phyloP scores from a whole-genome alignment of 1,140 invertebrate species.

The Platyura marginata region DNA sequence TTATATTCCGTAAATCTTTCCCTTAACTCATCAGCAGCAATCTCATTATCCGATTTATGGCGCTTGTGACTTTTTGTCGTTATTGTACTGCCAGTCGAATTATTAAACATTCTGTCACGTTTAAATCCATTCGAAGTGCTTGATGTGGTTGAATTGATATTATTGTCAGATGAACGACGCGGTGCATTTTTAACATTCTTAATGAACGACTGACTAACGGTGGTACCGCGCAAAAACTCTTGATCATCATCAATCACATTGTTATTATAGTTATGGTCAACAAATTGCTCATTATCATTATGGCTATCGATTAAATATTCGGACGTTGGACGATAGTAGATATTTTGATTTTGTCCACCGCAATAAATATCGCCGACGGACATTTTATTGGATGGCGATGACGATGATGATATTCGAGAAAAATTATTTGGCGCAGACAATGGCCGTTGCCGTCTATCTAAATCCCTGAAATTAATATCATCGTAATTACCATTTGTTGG shows the following conservation, averaged over 20 bases:
- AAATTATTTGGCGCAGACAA: neutral
- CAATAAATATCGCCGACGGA: neutral
- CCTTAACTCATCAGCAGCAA: neutral
- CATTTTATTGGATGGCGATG: too few relatives aligned
- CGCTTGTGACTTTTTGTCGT: neutral
- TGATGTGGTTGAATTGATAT: neutral
- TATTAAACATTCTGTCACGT: neutral
- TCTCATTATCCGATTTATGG: neutral
- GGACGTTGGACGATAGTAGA: neutral
- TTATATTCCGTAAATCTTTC: neutral
- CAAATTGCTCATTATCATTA: neutral
- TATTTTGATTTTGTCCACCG: neutral
- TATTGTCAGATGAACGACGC: neutral
- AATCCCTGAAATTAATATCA: neutral
- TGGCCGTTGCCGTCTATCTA: neutral
- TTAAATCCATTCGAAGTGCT: neutral
- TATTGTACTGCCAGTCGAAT: neutral
- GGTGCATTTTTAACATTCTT: slow-evolving; percentile 3
- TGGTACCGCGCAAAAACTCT: slow-evolving; percentile 20
- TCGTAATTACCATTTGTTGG: neutral
- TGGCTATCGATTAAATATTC: neutral
- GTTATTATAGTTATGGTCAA: too few relatives aligned
- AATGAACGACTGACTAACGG: slow-evolving; percentile 22
- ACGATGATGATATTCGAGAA: neutral
- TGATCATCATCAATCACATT: slow-evolving; percentile 2